Percentiles rank a stretch among this genome's conserved stretches.
Conservation (phyloP, 2,888 invertebrate genomes). For the Agrochola lychnidis region DNA sequence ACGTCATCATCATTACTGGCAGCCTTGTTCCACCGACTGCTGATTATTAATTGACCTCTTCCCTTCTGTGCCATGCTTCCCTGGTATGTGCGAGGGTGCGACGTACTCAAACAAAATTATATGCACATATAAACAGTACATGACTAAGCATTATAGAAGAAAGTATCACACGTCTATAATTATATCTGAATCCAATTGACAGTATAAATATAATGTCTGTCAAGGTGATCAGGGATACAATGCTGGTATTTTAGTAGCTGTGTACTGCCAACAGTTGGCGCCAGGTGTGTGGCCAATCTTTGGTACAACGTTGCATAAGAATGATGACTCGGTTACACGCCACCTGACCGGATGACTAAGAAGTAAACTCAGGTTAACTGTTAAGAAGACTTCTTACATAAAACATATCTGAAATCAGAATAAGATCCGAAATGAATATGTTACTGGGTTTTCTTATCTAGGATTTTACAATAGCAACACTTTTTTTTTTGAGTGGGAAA, state of each 20-base stretch:
- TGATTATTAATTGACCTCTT: too few relatives aligned
- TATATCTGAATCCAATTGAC: conserved; percentile 46
- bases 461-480: too few relatives aligned
- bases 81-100: too few relatives aligned
- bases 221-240: conserved; percentile 78
- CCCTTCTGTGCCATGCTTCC: too few relatives aligned
- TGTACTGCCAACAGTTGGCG: conserved; percentile 65
- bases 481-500: too few relatives aligned
- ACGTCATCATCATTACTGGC: too few relatives aligned
- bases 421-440: background rate
- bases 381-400: background rate
- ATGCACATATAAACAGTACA: background rate
- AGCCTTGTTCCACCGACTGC: too few relatives aligned
- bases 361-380: background rate
- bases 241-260: conserved; percentile 69
- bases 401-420: background rate
- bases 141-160: conserved; percentile 30
- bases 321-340: conserved; percentile 9
- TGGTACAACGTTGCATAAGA: conserved; percentile 57
- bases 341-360: conserved; percentile 12
- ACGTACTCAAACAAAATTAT: background rate
- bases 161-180: conserved; percentile 54
- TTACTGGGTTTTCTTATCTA: too few relatives aligned
- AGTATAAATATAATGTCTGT: conserved; percentile 70
- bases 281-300: conserved; percentile 59